A percentile compares a stretch with the other conserved stretches of the same genome.
phyloP scores from a whole-genome alignment of 1,140 invertebrate genomes.

The Asobara japonica region DNA sequence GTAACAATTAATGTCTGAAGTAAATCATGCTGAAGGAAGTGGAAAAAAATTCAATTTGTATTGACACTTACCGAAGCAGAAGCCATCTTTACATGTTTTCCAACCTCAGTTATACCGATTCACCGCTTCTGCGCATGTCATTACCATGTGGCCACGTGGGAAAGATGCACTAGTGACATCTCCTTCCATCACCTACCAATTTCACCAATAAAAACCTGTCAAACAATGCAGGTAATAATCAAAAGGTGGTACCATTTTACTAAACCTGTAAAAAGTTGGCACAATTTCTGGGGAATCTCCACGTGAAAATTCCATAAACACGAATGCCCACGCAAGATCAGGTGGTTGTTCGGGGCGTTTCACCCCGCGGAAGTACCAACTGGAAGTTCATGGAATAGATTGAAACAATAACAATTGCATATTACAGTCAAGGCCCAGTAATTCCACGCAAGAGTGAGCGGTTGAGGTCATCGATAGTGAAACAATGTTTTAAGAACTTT shows the following conservation, averaged over 20 bases:
- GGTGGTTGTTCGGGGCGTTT: no score
- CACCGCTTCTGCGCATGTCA: background rate
- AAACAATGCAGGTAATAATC: background rate
- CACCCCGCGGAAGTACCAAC: background rate
- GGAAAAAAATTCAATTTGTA: background rate
- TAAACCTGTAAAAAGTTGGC: no score
- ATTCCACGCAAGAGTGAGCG: background rate
- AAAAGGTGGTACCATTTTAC: no score
- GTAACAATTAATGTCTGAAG: background rate
- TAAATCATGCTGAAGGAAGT: background rate
- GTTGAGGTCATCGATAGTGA: background rate
- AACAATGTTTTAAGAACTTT: background rate
- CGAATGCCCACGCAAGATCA: background rate
- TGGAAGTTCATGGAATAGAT: background rate
- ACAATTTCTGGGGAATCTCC: background rate
- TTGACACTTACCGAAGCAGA: slow-evolving; percentile 61
- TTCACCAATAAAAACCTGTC: background rate
- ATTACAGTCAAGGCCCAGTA: slow-evolving; percentile 1
- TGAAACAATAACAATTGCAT: background rate
- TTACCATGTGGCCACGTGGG: background rate
- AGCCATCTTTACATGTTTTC: slow-evolving; percentile 53
- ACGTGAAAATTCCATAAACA: slow-evolving; percentile 6
- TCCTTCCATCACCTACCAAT: background rate
- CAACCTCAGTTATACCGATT: background rate
- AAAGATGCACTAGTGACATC: background rate